A percentile compares a stretch with the other conserved stretches of the same genome.
These are phyloP conservation scores for Cosmia trapezina DNA, from an alignment of 2,888 invertebrate genomes.

Conservation along the genomic window DNA sequence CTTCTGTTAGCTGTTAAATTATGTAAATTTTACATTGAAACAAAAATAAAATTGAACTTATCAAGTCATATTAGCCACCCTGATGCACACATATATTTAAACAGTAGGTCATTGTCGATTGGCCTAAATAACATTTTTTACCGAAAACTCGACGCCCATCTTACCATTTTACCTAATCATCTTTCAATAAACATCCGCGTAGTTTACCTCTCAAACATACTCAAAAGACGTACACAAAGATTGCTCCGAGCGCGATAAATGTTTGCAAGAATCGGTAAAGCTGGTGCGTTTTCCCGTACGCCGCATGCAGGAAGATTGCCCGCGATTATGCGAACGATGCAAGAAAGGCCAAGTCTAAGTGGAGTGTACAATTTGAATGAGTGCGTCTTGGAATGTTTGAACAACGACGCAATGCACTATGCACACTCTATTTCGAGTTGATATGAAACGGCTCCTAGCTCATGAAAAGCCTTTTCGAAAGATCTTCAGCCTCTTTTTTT, in stretches of 20 bases:
- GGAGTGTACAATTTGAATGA: constrained; percentile 85
- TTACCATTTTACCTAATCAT: neutral
- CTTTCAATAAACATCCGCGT: neutral
- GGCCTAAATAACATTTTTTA: neutral
- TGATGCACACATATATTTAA: neutral
- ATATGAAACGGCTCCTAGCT: constrained; percentile 79
- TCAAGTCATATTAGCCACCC: neutral
- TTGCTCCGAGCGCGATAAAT: constrained; percentile 36
- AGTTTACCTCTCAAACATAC: neutral
- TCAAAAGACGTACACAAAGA: constrained; percentile 33
- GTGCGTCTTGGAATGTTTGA: constrained; percentile 87
- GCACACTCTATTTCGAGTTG: constrained; percentile 84
- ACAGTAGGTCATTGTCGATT: neutral
- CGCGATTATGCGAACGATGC: constrained; percentile 79
- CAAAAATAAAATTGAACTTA: too few relatives aligned
- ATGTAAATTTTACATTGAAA: too few relatives aligned
- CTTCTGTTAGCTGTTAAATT: too few relatives aligned
- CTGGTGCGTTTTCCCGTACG: constrained; percentile 49
- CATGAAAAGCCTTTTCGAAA: constrained; percentile 79
- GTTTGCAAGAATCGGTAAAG: constrained; percentile 56
- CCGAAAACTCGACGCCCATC: neutral
- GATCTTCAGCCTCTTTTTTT: constrained; percentile 74
- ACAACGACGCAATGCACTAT: constrained; percentile 75
- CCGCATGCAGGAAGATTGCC: constrained; percentile 68
- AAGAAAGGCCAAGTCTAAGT: constrained; percentile 76